Evolutionary conservation across 2,888 invertebrate genomes (phyloP).

Genomic region (Coecobrya sp.): DNA sequence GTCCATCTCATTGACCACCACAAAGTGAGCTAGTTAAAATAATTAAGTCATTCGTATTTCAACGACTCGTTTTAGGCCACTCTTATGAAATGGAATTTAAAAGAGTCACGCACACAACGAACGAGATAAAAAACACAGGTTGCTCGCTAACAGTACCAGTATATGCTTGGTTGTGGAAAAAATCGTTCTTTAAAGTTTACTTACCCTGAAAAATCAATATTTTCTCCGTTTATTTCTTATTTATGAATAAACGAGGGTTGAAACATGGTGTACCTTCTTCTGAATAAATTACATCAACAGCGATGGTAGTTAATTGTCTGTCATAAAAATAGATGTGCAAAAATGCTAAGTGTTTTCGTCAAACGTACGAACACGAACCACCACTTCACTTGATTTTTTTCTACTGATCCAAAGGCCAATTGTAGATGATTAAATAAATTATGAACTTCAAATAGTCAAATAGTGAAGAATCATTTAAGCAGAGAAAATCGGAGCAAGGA

Average conservation of each 20-base stretch:
- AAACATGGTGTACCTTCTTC: constrained; percentile 44
- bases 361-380: not conserved
- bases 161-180: not conserved
- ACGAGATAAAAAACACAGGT: constrained; percentile 19
- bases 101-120: constrained; percentile 8
- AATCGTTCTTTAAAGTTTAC: not conserved
- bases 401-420: no score
- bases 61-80: constrained; percentile 11
- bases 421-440: no score
- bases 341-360: not conserved
- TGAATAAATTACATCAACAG: constrained; percentile 3
- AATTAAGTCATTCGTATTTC: constrained; percentile 43
- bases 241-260: constrained; percentile 23
- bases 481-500: not conserved
- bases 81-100: constrained; percentile 12
- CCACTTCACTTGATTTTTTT: not conserved
- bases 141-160: not conserved
- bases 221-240: not conserved
- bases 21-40: not conserved
- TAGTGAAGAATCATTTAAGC: no score
- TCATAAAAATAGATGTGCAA: constrained; percentile 35
- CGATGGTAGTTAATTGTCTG: constrained; percentile 5
- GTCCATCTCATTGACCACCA: constrained; percentile 22
- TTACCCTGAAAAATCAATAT: constrained; percentile 31
- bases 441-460: no score